phyloP scores from a whole-genome alignment of 2,888 invertebrate genomes.

The Napeogenes inachia region DNA sequence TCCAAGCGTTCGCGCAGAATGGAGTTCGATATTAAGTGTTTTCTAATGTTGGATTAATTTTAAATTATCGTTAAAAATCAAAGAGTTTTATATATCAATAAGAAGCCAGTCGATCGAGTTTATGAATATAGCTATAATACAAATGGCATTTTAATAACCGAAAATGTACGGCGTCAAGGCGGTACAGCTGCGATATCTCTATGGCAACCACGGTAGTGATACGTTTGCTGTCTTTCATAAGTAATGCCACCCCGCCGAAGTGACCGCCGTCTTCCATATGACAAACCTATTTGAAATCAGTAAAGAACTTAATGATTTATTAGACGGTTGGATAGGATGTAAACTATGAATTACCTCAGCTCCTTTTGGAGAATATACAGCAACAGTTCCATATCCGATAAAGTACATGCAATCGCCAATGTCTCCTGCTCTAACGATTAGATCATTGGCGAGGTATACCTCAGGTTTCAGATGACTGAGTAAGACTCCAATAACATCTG shows the following conservation, averaged over 20 bases:
- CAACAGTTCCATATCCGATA: conserved; percentile 79
- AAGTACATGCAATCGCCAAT: conserved; percentile 81
- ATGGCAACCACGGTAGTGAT: conserved; percentile 78
- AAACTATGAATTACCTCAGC: conserved; percentile 64
- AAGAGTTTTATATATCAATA: too few species aligned
- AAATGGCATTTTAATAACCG: conserved; percentile 36
- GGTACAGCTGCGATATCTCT: conserved; percentile 79
- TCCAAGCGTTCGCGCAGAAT: conserved; percentile 65
- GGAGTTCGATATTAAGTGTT: conserved; percentile 57
- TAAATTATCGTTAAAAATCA: not conserved
- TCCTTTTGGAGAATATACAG: conserved; percentile 77
- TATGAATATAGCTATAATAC: not conserved
- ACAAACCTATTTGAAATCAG: conserved; percentile 48
- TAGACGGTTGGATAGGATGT: too few species aligned
- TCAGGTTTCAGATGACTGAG: conserved; percentile 74
- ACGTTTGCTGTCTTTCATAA: conserved; percentile 75
- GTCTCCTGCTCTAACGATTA: conserved; percentile 77
- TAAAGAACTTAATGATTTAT: not conserved
- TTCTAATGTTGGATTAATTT: conserved; percentile 34
- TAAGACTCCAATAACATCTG: conserved; percentile 67
- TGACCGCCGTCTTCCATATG: conserved; percentile 79
- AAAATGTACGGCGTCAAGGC: conserved; percentile 75
- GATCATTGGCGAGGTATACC: conserved; percentile 78
- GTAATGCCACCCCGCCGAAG: conserved; percentile 79
- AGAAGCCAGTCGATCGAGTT: too few species aligned